A percentile compares a stretch with the other conserved stretches of the same genome.
phyloP scores from a whole-genome alignment of 2,888 invertebrate species.

The Icerya purchasi region DNA sequence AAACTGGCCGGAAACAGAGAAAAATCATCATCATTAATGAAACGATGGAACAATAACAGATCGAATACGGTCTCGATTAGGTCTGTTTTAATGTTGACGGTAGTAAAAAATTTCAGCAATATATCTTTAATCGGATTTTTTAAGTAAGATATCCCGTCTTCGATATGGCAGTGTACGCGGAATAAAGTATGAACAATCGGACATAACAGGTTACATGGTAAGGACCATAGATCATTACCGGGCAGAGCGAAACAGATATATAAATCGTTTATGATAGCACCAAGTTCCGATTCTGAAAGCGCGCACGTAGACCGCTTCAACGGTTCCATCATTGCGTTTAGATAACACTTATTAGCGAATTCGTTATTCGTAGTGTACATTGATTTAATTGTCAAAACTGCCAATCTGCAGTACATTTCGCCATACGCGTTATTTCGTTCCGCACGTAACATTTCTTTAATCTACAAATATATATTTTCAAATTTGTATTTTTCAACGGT shows the following conservation, averaged over 20 bases:
- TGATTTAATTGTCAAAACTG: slow-evolving; percentile 1
- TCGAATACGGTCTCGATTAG: too few relatives aligned
- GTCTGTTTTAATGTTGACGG: too few relatives aligned
- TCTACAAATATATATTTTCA: too few relatives aligned
- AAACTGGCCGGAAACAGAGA: too few relatives aligned
- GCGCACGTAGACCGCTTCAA: slow-evolving; percentile 25
- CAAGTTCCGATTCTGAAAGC: slow-evolving; percentile 22
- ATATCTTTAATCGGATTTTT: slow-evolving; percentile 17
- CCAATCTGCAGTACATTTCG: not conserved
- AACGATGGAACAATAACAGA: too few relatives aligned
- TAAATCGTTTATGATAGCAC: slow-evolving; percentile 24
- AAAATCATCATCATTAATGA: too few relatives aligned
- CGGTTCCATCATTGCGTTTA: slow-evolving; percentile 31
- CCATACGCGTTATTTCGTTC: slow-evolving; percentile 22
- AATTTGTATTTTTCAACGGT: too few relatives aligned
- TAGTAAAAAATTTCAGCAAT: slow-evolving; percentile 2
- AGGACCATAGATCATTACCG: slow-evolving; percentile 23
- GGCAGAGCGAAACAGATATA: slow-evolving; percentile 23
- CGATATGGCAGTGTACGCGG: slow-evolving; percentile 17
- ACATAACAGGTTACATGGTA: slow-evolving; percentile 22
- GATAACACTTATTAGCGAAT: slow-evolving; percentile 21
- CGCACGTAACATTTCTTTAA: slow-evolving; percentile 5
- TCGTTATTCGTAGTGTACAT: not conserved
- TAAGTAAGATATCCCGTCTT: slow-evolving; percentile 18
- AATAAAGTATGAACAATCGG: slow-evolving; percentile 18